Evolutionary conservation across 2,888 invertebrate species (phyloP).

Genomic region (Drosophila macrospina): DNA sequence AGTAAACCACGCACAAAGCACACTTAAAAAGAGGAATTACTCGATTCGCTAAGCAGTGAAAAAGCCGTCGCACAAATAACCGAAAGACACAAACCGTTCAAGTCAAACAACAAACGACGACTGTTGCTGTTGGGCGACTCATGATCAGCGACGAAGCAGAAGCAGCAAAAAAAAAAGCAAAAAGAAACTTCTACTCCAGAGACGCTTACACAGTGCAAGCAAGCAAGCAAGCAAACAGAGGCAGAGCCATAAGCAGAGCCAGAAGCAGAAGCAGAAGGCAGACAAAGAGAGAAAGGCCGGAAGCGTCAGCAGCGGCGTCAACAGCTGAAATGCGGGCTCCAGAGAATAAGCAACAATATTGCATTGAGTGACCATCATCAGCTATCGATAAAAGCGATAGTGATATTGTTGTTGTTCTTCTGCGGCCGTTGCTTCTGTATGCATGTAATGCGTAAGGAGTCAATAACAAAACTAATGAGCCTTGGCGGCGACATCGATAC

Average conservation of each 20-base stretch:
- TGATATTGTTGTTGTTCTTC: conserved; percentile 44
- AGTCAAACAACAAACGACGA: conserved; percentile 73
- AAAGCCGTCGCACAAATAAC: conserved; percentile 34
- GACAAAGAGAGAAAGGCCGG: conserved; percentile 61
- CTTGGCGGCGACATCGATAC: conserved; percentile 64
- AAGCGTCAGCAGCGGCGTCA: conserved; percentile 55
- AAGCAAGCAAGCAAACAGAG: conserved; percentile 10
- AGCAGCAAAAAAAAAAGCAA: conserved; percentile 43
- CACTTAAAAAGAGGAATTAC: conserved; percentile 24
- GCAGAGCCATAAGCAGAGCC: conserved; percentile 7
- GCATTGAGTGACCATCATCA: conserved; percentile 60
- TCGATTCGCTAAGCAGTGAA: conserved; percentile 31
- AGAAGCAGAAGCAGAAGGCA: conserved; percentile 26
- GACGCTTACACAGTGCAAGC: conserved; percentile 37
- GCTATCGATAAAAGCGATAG: conserved; percentile 80
- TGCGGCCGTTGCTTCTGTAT: conserved; percentile 24
- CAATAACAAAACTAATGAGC: conserved; percentile 80
- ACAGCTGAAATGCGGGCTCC: conserved; percentile 73
- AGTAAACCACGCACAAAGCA: conserved; percentile 35
- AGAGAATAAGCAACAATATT: conserved; percentile 56
- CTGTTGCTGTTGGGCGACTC: conserved; percentile 57
- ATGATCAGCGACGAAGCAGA: conserved; percentile 54
- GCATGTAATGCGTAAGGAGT: conserved; percentile 61
- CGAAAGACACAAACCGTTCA: conserved; percentile 68
- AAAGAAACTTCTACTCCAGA: conserved; percentile 61